Evolutionary conservation across 2,888 invertebrate genomes (phyloP), one percentile per base, ranked within the genome.

Genomic region (Hydropsyche betteni): DNA sequence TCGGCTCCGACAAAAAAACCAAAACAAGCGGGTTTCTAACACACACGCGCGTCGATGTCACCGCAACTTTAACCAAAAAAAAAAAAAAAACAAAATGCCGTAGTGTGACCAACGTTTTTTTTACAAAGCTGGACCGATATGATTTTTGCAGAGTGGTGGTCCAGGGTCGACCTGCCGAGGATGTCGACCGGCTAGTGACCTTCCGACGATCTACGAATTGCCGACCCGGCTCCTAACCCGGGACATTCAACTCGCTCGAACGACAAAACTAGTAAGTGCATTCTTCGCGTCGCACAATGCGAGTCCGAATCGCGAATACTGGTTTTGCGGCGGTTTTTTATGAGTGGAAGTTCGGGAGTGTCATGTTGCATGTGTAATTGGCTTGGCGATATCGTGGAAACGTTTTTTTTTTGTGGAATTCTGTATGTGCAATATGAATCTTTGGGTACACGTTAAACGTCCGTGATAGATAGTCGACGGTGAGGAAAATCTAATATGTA

Each of bases 171-270:
- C 12, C 33, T 64, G 12, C 44, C 14, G 34, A 69, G 44, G 69
- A 69, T 69, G 51, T 69, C 64, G 64, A 64, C 36, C 64, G 64
- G 64, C 24, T 64, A 69, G 69, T 69, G 50, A 24, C 69, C 69
- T 33, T 44, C 64, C 36, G 34, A 34, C 64, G n/a, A 36, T 34
- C 64, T 36, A 36, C 64, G 64, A 64, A 64, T 64, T 64, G n/a
- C 64, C 64, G 64, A 64, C 64, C 64, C 64, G 64, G 36, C 64
- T 34, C 14, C 36, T 4, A 61, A 64, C 34, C 69, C 24, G 69
- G 69, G 51, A 69, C 14, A 50, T 69, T 69, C 69, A 69, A 50
- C 69, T 69, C 14, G 51, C 14, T 33, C 69, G 69, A 69, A 69
- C 69, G 69, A 69, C 69, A 51, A 8, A 14, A 24, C 44, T 51